Percentiles rank a stretch among this genome's conserved stretches.
Evolutionary conservation across 2,113 vertebrate species (phyloP).

Genomic region (Corythoichthys haematopterus): DNA sequence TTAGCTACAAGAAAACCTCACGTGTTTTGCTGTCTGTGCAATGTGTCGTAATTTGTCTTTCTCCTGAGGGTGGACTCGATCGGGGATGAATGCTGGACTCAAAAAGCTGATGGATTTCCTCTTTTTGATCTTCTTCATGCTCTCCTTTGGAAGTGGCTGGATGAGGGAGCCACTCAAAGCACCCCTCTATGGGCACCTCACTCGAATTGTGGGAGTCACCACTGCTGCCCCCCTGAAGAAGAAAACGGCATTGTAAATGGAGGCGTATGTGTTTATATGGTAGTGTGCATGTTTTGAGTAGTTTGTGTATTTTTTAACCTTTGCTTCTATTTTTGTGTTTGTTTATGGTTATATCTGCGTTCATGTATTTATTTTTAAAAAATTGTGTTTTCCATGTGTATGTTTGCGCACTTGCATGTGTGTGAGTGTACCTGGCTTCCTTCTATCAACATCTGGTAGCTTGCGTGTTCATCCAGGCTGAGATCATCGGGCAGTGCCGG

Average conservation of each 20-base stretch:
- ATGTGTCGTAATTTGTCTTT: conserved; percentile 19
- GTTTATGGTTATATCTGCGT: background rate
- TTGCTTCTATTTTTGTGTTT: background rate
- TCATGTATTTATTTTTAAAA: no score
- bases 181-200: conserved; percentile 40
- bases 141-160: conserved; percentile 5
- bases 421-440: conserved; percentile 73
- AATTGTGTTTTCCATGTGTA: background rate
- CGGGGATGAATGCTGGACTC: conserved; percentile 23
- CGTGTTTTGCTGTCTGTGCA: conserved; percentile 34
- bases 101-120: conserved; percentile 24
- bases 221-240: conserved; percentile 59
- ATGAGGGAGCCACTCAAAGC: conserved; percentile 23
- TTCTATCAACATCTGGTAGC: conserved; percentile 75
- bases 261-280: conserved; percentile 4
- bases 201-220: conserved; percentile 63
- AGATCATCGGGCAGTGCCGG: conserved; percentile 86
- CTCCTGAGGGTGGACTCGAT: conserved; percentile 8
- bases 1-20: background rate
- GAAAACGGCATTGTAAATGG: conserved; percentile 14
- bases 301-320: conserved; percentile 3
- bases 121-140: conserved; percentile 36
- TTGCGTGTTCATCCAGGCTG: conserved; percentile 81
- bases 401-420: conserved; percentile 7
- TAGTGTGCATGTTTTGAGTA: conserved; percentile 14